A percentile compares a stretch with the other conserved stretches of the same genome.
These are phyloP conservation scores for Trachelus tabidus DNA, from an alignment of 2,888 invertebrate genomes.

Conservation along the genomic window DNA sequence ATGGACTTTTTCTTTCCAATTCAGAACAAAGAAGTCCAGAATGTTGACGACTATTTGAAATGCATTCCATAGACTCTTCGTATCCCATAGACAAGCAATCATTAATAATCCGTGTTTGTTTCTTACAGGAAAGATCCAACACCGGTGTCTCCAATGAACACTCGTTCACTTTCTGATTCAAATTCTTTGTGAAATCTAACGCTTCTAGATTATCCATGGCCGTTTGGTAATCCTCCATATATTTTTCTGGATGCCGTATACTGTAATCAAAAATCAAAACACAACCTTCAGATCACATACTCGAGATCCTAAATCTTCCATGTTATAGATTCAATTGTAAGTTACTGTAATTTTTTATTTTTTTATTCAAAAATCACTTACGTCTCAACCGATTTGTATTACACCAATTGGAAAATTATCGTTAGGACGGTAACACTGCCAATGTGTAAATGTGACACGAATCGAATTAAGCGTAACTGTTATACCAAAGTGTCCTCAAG, in stretches of 20 bases:
- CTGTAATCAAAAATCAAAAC: background rate
- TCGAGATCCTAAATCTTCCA: background rate
- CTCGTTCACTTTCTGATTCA: slow-evolving; percentile 13
- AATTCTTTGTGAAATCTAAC: slow-evolving; percentile 33
- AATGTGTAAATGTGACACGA: background rate
- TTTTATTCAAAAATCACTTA: background rate
- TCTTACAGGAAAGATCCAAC: slow-evolving; percentile 54
- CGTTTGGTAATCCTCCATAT: slow-evolving; percentile 26
- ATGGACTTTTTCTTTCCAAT: slow-evolving; percentile 43
- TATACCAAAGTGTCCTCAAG: background rate
- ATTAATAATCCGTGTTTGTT: slow-evolving; percentile 9
- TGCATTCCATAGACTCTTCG: background rate
- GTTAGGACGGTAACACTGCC: background rate
- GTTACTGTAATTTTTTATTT: background rate
- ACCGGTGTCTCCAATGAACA: slow-evolving; percentile 33
- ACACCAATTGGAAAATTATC: no score
- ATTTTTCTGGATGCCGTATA: background rate
- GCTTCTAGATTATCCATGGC: slow-evolving; percentile 25
- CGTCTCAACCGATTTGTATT: background rate
- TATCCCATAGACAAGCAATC: background rate
- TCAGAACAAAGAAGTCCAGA: slow-evolving; percentile 11
- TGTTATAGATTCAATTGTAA: background rate
- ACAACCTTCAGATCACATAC: background rate
- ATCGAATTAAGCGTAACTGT: background rate
- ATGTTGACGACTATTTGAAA: background rate